phyloP scores from a whole-genome alignment of 2,888 invertebrate species.

The Dicycla oo region DNA sequence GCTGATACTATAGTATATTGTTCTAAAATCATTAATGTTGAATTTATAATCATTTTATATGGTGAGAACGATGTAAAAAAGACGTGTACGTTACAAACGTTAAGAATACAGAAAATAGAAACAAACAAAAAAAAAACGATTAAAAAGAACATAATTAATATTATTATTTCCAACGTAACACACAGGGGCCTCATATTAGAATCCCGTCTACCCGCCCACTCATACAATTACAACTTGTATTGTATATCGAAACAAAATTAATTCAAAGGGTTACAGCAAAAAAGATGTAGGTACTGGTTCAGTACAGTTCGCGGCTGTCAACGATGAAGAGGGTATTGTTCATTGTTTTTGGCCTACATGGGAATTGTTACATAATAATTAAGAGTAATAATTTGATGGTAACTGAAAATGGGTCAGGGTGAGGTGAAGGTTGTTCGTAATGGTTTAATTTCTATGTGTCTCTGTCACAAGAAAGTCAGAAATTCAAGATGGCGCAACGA shows the following conservation, averaged over 20 bases:
- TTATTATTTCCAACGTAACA: background rate
- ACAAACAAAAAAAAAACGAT: background rate
- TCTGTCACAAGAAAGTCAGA: background rate
- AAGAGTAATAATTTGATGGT: slow-evolving; percentile 36
- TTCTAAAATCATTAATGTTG: too few species aligned
- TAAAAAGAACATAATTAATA: background rate
- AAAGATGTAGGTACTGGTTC: slow-evolving; percentile 26
- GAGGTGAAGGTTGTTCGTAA: background rate
- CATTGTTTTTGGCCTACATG: slow-evolving; percentile 25
- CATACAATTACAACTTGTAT: slow-evolving; percentile 40
- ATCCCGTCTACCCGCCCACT: slow-evolving; percentile 17
- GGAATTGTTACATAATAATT: slow-evolving; percentile 39
- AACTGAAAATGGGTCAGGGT: slow-evolving; percentile 20
- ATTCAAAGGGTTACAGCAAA: slow-evolving; percentile 41
- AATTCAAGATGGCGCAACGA: background rate
- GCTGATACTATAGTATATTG: too few species aligned
- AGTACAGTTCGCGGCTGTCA: slow-evolving; percentile 49
- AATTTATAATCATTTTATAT: too few species aligned
- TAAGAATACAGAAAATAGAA: background rate
- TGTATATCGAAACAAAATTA: slow-evolving; percentile 49
- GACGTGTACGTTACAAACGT: background rate
- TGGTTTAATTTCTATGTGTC: background rate
- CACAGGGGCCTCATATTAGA: slow-evolving; percentile 19
- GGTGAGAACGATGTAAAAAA: background rate
- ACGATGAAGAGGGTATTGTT: slow-evolving; percentile 57